Evolutionary conservation across 2,113 vertebrate species (phyloP).

Genomic region (Sinocyclocheilus anophthalmus): DNA sequence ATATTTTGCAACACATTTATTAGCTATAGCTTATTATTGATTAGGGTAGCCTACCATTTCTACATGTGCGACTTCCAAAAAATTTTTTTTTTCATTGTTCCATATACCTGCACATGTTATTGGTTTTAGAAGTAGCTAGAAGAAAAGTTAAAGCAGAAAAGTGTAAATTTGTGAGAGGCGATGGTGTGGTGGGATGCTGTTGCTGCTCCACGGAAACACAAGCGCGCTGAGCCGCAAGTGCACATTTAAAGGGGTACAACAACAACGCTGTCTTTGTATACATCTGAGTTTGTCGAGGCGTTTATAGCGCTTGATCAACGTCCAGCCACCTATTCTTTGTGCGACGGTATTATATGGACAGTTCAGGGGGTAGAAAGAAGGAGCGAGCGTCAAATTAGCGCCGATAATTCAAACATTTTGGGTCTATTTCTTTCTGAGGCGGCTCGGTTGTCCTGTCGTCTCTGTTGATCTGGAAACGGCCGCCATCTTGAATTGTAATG

Average conservation of each 20-base stretch:
- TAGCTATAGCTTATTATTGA: background rate
- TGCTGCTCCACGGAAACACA: conserved; percentile 54
- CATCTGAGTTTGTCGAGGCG: conserved; percentile 39
- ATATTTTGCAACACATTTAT: background rate
- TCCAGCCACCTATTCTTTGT: background rate
- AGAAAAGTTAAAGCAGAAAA: background rate
- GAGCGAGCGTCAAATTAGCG: conserved; percentile 14
- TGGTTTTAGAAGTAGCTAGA: background rate
- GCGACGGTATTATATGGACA: background rate
- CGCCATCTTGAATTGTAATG: conserved; percentile 87
- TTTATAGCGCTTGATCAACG: conserved; percentile 27
- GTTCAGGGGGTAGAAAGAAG: background rate
- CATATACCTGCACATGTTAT: background rate
- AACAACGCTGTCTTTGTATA: conserved; percentile 55
- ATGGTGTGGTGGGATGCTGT: conserved; percentile 39
- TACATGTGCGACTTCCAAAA: background rate
- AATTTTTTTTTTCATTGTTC: background rate
- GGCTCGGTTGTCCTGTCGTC: conserved; percentile 71
- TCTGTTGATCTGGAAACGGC: conserved; percentile 62
- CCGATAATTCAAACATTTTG: conserved; percentile 49
- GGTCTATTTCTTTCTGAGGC: conserved; percentile 74
- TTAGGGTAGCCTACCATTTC: background rate
- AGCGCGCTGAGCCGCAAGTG: conserved; percentile 50
- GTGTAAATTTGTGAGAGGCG: background rate
- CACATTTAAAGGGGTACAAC: conserved; percentile 57